These are phyloP conservation scores for Eumerus sabulonum DNA, from an alignment of 2,888 invertebrate species.

Conservation along the genomic window DNA sequence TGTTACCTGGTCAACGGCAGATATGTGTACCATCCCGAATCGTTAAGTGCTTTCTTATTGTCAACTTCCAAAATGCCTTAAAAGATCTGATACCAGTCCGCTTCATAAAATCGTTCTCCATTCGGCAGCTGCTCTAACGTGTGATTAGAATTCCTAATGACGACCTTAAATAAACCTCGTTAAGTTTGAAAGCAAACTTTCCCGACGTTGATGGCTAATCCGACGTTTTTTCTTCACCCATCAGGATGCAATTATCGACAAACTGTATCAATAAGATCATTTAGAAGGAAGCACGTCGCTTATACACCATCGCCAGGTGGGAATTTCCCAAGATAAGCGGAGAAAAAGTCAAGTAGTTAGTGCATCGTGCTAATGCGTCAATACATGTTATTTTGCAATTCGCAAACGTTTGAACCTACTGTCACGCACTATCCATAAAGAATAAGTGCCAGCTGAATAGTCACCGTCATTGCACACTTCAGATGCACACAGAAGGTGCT, in stretches of 20 bases:
- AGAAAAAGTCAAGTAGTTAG: slow-evolving; percentile 11
- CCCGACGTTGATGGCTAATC: slow-evolving; percentile 21
- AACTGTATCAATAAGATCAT: not conserved
- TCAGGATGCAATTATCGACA: slow-evolving; percentile 9
- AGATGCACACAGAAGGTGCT: slow-evolving; percentile 7
- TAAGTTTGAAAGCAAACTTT: slow-evolving; percentile 13
- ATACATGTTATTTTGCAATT: slow-evolving; percentile 18
- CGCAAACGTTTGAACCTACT: slow-evolving; percentile 2
- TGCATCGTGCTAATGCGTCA: not conserved
- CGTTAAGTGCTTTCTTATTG: too few relatives aligned
- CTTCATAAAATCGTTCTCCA: too few relatives aligned
- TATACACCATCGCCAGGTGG: not conserved
- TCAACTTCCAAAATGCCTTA: too few relatives aligned
- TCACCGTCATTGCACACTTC: slow-evolving; percentile 17
- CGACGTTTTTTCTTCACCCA: too few relatives aligned
- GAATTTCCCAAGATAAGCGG: slow-evolving; percentile 20
- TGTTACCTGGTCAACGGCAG: too few relatives aligned
- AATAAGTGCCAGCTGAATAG: slow-evolving; percentile 17
- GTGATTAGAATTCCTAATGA: too few relatives aligned
- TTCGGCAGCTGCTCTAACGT: too few relatives aligned
- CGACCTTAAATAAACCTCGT: too few relatives aligned
- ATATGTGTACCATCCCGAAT: too few relatives aligned
- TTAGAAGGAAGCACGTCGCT: too few relatives aligned
- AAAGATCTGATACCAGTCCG: too few relatives aligned
- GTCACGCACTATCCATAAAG: slow-evolving; percentile 57